Base-by-base conservation (phyloP, 53 echinoderm and acorn worm genomes). In the Temnopleurus reevesii region DNA sequence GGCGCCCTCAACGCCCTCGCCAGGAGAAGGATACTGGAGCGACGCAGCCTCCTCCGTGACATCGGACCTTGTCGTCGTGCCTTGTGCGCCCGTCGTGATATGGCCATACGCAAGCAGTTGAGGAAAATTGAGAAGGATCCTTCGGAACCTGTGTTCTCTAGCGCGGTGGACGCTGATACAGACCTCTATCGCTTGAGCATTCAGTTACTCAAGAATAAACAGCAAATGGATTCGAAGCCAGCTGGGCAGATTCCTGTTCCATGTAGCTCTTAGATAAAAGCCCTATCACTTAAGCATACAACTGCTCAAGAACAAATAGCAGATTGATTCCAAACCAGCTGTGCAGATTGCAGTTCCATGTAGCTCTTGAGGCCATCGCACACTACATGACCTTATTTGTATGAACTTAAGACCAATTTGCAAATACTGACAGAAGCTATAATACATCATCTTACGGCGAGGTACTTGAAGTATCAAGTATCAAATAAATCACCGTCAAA, bases 41-140 rank as follows among this genome's bases (percentile, higher is more conserved):
- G 95, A 7, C 90, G 66, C 43, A 94, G 84, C 63, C 90, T 98
- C 4, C 93, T 98, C 28, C 81, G 92, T 7, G 92, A 97, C 89
- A 90, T 97, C 12, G 95, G 95, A 1, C 95, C 98, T 0, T 95
- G 95, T 77, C 90, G 98, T n/a, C 55, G 94, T 12, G 98, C 98
- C 13, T 89, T 95, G 30, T 94, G 92, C 43, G 98, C 95, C 86
- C 89, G 94, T 4, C 89, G 92, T 56, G 98, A 98, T 64, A 89
- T 98, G 77, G 91, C 92, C 59, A 98, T 98, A 49, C 90, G 98
- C 44, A 93, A 96, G 51, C 94, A 93, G 79, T 93, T 95, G 8
- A 85, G 98, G 53, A 96, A 94, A 77, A 44, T 83, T 5, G 93
- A 93, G 45, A 96, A 96, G 91, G 86, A 86, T 18, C 61, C 86